Evolutionary conservation across 1,140 invertebrate species (phyloP), one percentile per base, ranked within the genome.

Genomic region (Drosophila baimaii): DNA sequence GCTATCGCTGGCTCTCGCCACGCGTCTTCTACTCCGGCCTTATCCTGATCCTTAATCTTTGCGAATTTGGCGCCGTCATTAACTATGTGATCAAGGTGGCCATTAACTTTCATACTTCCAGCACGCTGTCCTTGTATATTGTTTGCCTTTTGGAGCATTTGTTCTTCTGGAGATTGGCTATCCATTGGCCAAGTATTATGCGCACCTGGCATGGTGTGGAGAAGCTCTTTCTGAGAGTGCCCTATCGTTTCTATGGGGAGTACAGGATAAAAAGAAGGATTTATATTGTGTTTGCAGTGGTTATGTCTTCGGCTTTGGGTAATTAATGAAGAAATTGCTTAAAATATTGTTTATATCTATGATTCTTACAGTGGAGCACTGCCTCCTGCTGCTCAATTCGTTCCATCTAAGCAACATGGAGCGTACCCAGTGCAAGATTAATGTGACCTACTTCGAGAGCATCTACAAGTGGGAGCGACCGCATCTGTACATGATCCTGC

Each of bases 141-240:
- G 86, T 91, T 8, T 91, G 90, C 13, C 31, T 91, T 12, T 19
- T 91, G 69, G 90, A 91, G 62, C 90, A 91, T 43, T 9, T 92
- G 6, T 88, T 78, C 66, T 91, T 92, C 49, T 92, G 89, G 85
- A 51, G 77, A 63, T 46, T 92, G 70, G 91, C 91, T 5, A 47
- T 69, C 7, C 80, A 79, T 4, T 92, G 91, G 91, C 78, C 70
- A 12, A 66, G 61, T 9, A 86, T 92, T 2, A 91, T 92, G 73
- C 46, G 54, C 1, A 52, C 47, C 2, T 91, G 88, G 82, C 47
- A 85, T 21, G 44, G 63, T 7, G 83, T 83, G 29, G 91, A 92
- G 17, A 64, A 89, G 49, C 73, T 91, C 8, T 92, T 92, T 7
- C 63, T 90, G 0, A 68, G 58, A 10, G 44, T 85, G 5, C 85